Base-by-base conservation (phyloP, 2,797 vertebrate species). In the Rhinogobio ventralis region DNA sequence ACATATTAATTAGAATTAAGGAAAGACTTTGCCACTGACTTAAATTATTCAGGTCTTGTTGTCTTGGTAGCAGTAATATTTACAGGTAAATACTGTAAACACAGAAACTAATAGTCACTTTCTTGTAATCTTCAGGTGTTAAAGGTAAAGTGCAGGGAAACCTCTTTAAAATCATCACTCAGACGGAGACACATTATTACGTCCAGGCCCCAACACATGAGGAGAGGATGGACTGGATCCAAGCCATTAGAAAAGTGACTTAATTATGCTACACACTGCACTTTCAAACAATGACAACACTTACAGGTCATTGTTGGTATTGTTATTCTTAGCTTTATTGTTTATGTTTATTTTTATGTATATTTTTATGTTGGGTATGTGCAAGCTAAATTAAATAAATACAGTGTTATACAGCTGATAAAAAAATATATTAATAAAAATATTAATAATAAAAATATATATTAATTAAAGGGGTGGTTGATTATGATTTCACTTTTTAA, bases 91-190 rank as follows among this genome's bases (percentile, higher is more conserved):
- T 8, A 14, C 8, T 64, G 42, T 30, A 3, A 57, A 60, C 14
- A 2, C 45, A 57, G 14, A 81, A 14, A 28, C 19, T 84, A 71
- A 79, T 23, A 7, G 17, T 81, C 80, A 45, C 62, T 80, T 57
- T 88, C 23, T 67, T 83, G 14, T 57, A 10, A 64, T 71, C 14
- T 9, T 0, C 91, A 98, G 98, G 97, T 57, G 97, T 99, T 86
- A 99, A 97, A 91, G 97, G 97, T 33, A 99, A 98, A 68, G 94
- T 99, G 84, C 97, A 99, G 89, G 98, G 98, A 86, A 99, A 99
- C 89, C 93, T 99, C 86, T 98, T 99, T 90, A 98, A 99, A 93
- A 97, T 99, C 93, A 99, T 99, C 91, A 99, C 98, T 19, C 96
- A 96, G 90, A 93, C 94, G 2, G 96, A 99, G 89, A 93, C 90